Percentiles rank a stretch among this genome's conserved stretches.
phyloP scores from a whole-genome alignment of 2,888 invertebrate genomes.

The Plagiodera versicolora region DNA sequence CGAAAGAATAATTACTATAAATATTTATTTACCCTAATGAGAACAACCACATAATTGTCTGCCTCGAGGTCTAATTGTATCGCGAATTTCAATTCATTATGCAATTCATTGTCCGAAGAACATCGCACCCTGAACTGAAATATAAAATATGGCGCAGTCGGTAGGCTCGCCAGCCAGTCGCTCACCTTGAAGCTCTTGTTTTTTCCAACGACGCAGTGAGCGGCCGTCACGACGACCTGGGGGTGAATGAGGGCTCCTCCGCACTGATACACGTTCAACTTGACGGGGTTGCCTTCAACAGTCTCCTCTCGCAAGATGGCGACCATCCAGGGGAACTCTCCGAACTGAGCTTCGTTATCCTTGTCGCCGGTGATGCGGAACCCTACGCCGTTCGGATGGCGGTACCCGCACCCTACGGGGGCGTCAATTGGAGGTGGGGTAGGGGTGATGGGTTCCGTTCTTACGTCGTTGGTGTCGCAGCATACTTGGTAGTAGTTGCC shows the following conservation, averaged over 20 bases:
- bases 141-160: too few species aligned
- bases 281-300: constrained; percentile 53
- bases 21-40: not conserved
- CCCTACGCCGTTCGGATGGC: constrained; percentile 73
- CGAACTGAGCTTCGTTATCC: constrained; percentile 73
- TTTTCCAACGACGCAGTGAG: constrained; percentile 68
- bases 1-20: not conserved
- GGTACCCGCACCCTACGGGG: constrained; percentile 67
- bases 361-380: constrained; percentile 68
- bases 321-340: constrained; percentile 86
- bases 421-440: constrained; percentile 31
- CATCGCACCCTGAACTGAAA: too few species aligned
- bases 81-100: too few species aligned
- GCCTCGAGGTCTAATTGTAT: too few species aligned
- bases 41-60: too few species aligned
- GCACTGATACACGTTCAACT: constrained; percentile 55
- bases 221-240: constrained; percentile 75
- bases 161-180: too few species aligned
- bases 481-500: constrained; percentile 61
- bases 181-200: constrained; percentile 39
- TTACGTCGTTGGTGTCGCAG: constrained; percentile 51
- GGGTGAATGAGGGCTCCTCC: constrained; percentile 81
- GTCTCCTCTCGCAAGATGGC: constrained; percentile 64
- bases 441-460: constrained; percentile 40
- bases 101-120: too few species aligned